A percentile compares a stretch with the other conserved stretches of the same genome.
phyloP scores from a whole-genome alignment of 2,888 invertebrate species.

The Heliconius erato region DNA sequence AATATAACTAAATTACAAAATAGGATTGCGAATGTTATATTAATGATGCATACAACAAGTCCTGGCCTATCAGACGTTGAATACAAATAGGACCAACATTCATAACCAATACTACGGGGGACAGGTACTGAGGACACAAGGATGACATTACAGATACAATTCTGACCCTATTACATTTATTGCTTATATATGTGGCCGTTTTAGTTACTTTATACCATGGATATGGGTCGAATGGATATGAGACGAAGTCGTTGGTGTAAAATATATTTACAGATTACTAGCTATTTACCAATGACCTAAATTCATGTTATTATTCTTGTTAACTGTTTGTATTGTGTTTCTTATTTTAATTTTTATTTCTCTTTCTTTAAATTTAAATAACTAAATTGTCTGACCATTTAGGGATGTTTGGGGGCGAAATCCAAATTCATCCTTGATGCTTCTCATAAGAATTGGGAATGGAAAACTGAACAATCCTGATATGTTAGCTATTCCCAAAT shows the following conservation, averaged over 20 bases:
- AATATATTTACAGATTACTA: constrained; percentile 19
- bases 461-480: background rate
- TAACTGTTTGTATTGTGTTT: background rate
- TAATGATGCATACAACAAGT: constrained; percentile 54
- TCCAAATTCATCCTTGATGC: too few relatives aligned
- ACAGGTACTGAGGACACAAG: constrained; percentile 54
- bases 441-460: background rate
- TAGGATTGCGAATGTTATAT: constrained; percentile 48
- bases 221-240: constrained; percentile 20
- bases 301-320: background rate
- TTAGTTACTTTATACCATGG: background rate
- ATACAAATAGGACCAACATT: constrained; percentile 49
- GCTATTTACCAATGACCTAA: constrained; percentile 4
- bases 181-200: constrained; percentile 42
- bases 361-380: background rate
- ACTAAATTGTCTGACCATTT: background rate
- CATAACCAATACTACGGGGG: background rate
- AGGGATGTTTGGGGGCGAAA: background rate
- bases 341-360: background rate
- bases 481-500: background rate
- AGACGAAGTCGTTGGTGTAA: background rate
- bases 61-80: constrained; percentile 48
- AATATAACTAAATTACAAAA: constrained; percentile 51
- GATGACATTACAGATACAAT: constrained; percentile 66
- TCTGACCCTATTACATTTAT: constrained; percentile 67